These are phyloP conservation scores for Aricia artaxerxes DNA, from an alignment of 2,888 invertebrate genomes.

Conservation along the genomic window DNA sequence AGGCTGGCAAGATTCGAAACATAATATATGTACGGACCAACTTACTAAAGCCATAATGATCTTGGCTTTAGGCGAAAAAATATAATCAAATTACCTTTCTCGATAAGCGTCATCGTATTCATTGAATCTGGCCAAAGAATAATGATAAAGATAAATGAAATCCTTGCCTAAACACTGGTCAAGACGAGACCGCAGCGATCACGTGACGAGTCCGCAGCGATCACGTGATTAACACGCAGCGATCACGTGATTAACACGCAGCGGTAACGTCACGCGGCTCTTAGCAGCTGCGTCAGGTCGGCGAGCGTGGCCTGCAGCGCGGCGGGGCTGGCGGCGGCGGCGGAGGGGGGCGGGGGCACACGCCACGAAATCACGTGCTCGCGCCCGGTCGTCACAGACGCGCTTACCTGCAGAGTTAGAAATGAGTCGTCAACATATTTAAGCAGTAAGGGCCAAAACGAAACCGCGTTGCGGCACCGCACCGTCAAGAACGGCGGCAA, in stretches of 20 bases:
- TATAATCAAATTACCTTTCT: not conserved
- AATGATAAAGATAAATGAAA: not conserved
- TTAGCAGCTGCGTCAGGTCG: conserved; percentile 44
- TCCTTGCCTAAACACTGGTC: not conserved
- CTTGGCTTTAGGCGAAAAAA: not conserved
- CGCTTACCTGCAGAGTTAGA: conserved; percentile 74
- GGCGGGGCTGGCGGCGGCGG: conserved; percentile 45
- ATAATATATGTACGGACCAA: not conserved
- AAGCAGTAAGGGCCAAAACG: no score
- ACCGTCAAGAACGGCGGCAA: no score
- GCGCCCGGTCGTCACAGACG: conserved; percentile 93
- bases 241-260: not conserved
- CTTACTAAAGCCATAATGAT: not conserved
- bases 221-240: not conserved
- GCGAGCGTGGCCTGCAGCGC: conserved; percentile 41
- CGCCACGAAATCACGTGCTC: conserved; percentile 96
- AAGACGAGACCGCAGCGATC: not conserved
- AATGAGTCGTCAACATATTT: not conserved
- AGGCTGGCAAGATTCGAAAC: not conserved
- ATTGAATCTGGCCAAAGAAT: not conserved
- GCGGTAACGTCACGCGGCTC: conserved; percentile 26
- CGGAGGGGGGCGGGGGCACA: conserved; percentile 56
- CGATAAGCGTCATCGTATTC: not conserved
- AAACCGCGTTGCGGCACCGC: no score
- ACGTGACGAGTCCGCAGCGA: not conserved